Evolutionary conservation across 2,797 vertebrate species (phyloP).

Genomic region (Phataginus tricuspis): DNA sequence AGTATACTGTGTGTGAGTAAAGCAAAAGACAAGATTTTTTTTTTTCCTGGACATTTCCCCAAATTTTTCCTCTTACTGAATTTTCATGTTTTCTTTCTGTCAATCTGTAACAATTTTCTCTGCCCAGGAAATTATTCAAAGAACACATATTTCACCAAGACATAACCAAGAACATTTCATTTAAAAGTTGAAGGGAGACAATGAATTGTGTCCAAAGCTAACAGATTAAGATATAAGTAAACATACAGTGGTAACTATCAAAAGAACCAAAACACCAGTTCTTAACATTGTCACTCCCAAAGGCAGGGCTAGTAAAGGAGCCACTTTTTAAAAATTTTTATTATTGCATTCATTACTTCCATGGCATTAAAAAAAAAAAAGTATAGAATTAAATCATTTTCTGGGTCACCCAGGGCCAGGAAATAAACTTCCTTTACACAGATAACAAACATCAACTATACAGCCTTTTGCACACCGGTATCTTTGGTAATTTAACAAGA

Average conservation of each 20-base stretch:
- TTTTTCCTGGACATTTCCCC: not conserved
- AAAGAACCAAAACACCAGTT: not conserved
- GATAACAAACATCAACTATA: not conserved
- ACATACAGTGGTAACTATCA: not conserved
- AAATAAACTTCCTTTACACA: not conserved
- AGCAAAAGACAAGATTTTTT: not conserved
- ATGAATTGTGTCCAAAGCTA: not conserved
- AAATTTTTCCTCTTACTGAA: not conserved
- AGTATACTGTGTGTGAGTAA: not conserved
- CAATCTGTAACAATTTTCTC: not conserved
- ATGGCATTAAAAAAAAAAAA: not conserved
- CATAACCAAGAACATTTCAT: not conserved
- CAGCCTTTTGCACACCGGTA: not conserved
- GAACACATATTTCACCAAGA: constrained; percentile 1
- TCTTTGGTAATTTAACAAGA: not conserved
- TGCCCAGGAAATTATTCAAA: not conserved
- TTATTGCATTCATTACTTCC: not conserved
- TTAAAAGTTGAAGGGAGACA: not conserved
- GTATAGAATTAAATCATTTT: not conserved
- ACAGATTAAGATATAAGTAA: not conserved
- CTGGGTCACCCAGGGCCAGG: not conserved
- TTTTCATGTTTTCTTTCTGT: not conserved
- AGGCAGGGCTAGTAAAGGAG: not conserved
- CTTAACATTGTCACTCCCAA: not conserved
- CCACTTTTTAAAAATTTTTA: too few species aligned